Base-by-base conservation (phyloP, 2,797 vertebrate species). In the Pogoniulus pusillus region DNA sequence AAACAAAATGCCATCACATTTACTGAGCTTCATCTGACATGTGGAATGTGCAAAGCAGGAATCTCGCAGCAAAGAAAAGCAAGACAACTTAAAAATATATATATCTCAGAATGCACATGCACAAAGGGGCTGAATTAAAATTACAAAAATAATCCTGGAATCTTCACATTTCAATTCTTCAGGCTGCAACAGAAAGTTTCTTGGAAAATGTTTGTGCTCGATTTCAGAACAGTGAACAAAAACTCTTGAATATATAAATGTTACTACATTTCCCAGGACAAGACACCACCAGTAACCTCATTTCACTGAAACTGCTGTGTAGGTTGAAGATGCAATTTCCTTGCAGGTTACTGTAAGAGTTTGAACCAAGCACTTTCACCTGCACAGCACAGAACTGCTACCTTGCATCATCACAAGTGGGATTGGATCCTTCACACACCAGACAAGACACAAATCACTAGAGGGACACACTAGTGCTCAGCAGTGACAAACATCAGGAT, bases 61-160 rank as follows among this genome's bases (percentile, higher is more conserved):
- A 88, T 34, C 45, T 73, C 47, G 54, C 65, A 81, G 85, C 77
- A 91, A 76, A 84, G 49, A 35, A 95, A 96, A 86, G 49, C 63
- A 82, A 73, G 63, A 77, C 51, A 62, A 79, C 11, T 32, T 20
- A 41, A 59, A 82, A 82, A 90, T 84, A 65, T n/a, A 65, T n/a
- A 37, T 39, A 15, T 27, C 78, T 41, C 71, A 86, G 41, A 94
- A 95, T 27, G 66, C 35, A 92, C 74, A 88, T 66, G 93, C 93
- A 95, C 95, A 96, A 96, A 95, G 90, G 90, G 83, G 49, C 93
- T 95, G 93, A 96, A 96, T 94, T 70, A 91, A 87, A 76, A 63
- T 39, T 12, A 78, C 7, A n/a, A 34, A 82, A 69, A 37, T 11
- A 41, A 64, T 37, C 8, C 35, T 45, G 23, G 26, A 71, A 59